These are phyloP conservation scores for Leptopilina clavipes DNA, from an alignment of 1,140 invertebrate genomes.

Conservation along the genomic window DNA sequence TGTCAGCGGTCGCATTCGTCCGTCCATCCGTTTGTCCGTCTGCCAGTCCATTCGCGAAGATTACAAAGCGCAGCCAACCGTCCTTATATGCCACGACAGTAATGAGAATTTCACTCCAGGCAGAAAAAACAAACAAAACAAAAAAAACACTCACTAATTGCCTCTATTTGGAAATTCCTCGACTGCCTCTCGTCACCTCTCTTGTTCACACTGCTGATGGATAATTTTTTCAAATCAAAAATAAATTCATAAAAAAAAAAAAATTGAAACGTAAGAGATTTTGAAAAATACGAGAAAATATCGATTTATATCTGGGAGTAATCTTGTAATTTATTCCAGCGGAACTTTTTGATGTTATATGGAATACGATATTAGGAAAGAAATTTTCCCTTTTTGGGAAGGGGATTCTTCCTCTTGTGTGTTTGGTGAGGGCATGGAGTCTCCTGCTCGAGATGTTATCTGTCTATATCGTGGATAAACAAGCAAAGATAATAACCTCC, in stretches of 20 bases:
- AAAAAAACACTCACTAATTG: constrained; percentile 9
- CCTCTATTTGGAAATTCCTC: constrained; percentile 5
- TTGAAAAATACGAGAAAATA: too few relatives aligned
- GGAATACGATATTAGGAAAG: neutral
- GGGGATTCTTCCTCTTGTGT: neutral
- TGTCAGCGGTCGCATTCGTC: constrained; percentile 60
- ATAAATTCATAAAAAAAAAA: too few relatives aligned
- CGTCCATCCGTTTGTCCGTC: constrained; percentile 46
- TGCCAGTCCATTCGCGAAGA: constrained; percentile 39
- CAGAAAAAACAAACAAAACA: too few relatives aligned
- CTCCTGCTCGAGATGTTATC: constrained; percentile 10
- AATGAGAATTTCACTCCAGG: constrained; percentile 22
- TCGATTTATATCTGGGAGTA: too few relatives aligned
- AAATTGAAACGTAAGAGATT: too few relatives aligned
- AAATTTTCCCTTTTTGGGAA: constrained; percentile 8
- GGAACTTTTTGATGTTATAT: neutral
- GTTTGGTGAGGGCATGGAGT: constrained; percentile 1
- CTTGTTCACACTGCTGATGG: too few relatives aligned
- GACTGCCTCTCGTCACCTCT: neutral
- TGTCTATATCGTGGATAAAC: constrained; percentile 31
- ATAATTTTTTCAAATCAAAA: neutral
- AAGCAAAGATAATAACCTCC: constrained; percentile 31
- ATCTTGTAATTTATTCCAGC: neutral
- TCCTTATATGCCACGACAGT: constrained; percentile 17
- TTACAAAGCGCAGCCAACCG: constrained; percentile 27